A percentile compares a stretch with the other conserved stretches of the same genome.
These are phyloP conservation scores for Stratiomys singularior DNA, from an alignment of 2,888 invertebrate species.

Conservation along the genomic window DNA sequence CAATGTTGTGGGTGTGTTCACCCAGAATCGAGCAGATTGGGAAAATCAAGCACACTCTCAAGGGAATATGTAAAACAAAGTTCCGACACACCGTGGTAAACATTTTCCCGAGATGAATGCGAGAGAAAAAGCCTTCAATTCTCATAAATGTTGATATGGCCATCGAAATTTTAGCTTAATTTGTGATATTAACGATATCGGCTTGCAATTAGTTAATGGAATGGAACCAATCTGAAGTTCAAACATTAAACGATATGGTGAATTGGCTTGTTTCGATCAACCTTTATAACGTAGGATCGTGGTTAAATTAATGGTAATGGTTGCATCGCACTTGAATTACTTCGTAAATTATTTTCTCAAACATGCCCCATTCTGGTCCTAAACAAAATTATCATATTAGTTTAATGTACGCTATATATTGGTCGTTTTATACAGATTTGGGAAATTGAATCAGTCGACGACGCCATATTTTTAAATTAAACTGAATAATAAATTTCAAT, in stretches of 20 bases:
- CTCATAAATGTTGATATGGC: conserved; percentile 33
- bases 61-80: background rate
- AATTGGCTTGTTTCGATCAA: background rate
- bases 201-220: conserved; percentile 42
- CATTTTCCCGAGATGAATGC: conserved; percentile 7
- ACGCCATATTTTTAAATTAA: no score
- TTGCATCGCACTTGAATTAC: background rate
- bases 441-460: no score
- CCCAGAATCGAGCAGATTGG: background rate
- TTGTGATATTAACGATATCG: conserved; percentile 33
- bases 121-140: conserved; percentile 26
- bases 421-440: no score
- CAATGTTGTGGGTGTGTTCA: background rate
- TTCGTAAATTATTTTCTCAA: background rate
- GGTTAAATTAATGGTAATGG: background rate
- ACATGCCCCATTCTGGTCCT: background rate
- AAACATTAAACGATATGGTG: conserved; percentile 7
- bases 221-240: conserved; percentile 31
- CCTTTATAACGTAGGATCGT: background rate
- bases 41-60: conserved; percentile 4
- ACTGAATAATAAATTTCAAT: no score
- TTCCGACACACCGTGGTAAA: background rate
- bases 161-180: conserved; percentile 28
- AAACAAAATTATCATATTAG: background rate
- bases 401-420: no score